phyloP scores from a whole-genome alignment of 1,140 invertebrate species.

The Goniozus legneri region DNA sequence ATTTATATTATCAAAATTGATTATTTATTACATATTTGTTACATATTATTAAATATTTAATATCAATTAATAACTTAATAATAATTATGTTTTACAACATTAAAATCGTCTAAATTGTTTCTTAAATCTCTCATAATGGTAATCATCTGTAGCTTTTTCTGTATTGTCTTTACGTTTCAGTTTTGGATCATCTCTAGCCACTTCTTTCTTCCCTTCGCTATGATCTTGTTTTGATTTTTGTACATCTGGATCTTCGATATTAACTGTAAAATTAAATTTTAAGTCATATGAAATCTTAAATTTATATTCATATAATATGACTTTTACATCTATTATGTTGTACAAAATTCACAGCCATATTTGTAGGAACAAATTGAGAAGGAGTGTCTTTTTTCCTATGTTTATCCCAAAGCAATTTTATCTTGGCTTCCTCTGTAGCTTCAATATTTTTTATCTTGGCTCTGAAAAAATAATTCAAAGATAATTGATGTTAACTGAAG shows the following conservation, averaged over 20 bases:
- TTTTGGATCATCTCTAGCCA: constrained; percentile 58
- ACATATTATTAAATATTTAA: too few species aligned
- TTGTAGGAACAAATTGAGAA: constrained; percentile 94
- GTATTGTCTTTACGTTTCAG: constrained; percentile 67
- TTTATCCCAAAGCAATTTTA: constrained; percentile 82
- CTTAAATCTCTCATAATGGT: constrained; percentile 94
- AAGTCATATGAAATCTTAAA: constrained; percentile 5
- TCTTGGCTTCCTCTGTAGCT: constrained; percentile 95
- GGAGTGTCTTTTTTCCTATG: constrained; percentile 91
- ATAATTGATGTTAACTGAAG: neutral
- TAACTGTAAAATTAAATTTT: constrained; percentile 61
- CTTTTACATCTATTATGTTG: constrained; percentile 89
- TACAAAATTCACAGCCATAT: constrained; percentile 97
- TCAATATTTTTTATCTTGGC: constrained; percentile 98
- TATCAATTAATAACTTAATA: too few species aligned
- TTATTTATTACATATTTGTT: too few species aligned
- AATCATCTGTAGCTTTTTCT: constrained; percentile 94
- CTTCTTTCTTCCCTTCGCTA: constrained; percentile 54
- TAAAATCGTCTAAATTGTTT: constrained; percentile 92
- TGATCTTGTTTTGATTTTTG: constrained; percentile 58
- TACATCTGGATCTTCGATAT: constrained; percentile 70
- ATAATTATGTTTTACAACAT: too few species aligned
- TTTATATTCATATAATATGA: constrained; percentile 5
- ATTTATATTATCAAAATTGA: too few species aligned
- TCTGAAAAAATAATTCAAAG: constrained; percentile 48